Evolutionary conservation across 2,113 vertebrate genomes (phyloP).

Genomic region (Acinonyx jubatus): DNA sequence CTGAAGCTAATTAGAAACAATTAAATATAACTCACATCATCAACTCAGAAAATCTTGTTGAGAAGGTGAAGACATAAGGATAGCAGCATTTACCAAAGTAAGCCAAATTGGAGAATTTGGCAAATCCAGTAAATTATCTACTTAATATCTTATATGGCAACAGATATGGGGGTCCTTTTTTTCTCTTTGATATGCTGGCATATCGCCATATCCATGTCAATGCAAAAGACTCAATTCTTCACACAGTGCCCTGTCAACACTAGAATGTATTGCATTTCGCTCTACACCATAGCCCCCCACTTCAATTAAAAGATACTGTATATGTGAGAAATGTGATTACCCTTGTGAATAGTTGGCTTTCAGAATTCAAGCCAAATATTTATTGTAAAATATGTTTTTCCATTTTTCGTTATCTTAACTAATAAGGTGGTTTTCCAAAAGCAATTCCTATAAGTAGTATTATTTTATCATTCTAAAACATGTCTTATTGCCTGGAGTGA

Average conservation of each 20-base stretch:
- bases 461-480: constrained; percentile 26
- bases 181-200: not conserved
- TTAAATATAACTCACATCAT: not conserved
- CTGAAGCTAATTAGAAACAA: not conserved
- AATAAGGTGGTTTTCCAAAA: not conserved
- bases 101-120: not conserved
- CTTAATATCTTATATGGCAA: not conserved
- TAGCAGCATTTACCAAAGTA: not conserved
- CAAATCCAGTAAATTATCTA: not conserved
- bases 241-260: not conserved
- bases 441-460: not conserved
- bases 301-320: constrained; percentile 1
- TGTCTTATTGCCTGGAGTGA: not conserved
- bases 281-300: not conserved
- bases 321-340: constrained; percentile 21
- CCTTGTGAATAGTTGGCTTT: not conserved
- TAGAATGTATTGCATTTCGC: not conserved
- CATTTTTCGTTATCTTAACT: constrained; percentile 46
- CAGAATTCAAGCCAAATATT: constrained; percentile 61
- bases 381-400: constrained; percentile 12
- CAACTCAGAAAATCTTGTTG: not conserved
- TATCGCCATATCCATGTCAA: not conserved
- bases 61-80: not conserved
- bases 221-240: not conserved
- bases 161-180: not conserved